Evolutionary conservation across 2,888 invertebrate genomes (phyloP).

Genomic region (Polyploca ridens): DNA sequence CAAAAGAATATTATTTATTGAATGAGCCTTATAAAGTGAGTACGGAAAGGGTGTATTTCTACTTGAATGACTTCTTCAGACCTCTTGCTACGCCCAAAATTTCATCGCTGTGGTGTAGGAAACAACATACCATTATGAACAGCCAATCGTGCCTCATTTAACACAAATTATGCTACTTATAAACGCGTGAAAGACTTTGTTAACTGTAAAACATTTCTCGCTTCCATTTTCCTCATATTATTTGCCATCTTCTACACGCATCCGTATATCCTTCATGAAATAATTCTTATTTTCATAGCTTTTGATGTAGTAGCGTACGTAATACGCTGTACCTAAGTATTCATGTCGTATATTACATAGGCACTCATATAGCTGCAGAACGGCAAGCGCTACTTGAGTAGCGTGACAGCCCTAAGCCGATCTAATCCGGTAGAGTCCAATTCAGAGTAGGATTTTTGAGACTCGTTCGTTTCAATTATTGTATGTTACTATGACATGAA

Average conservation of each 20-base stretch:
- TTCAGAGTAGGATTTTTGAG: background rate
- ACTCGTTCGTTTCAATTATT: slow-evolving; percentile 7
- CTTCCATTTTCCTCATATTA: slow-evolving; percentile 18
- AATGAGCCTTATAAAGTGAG: slow-evolving; percentile 10
- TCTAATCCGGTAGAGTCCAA: slow-evolving; percentile 2
- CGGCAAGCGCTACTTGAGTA: background rate
- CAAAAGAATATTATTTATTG: slow-evolving; percentile 11
- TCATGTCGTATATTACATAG: background rate
- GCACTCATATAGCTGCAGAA: background rate
- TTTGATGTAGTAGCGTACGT: background rate
- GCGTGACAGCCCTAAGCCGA: background rate
- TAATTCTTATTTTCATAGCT: slow-evolving; percentile 11
- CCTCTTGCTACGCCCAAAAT: slow-evolving; percentile 26
- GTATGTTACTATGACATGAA: background rate
- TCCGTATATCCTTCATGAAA: slow-evolving; percentile 19
- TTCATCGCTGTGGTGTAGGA: slow-evolving; percentile 33
- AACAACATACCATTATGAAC: slow-evolving; percentile 44
- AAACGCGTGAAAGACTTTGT: slow-evolving; percentile 27
- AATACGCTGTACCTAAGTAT: background rate
- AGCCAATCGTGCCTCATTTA: slow-evolving; percentile 45
- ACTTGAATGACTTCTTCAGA: slow-evolving; percentile 20
- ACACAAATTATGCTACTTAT: slow-evolving; percentile 36
- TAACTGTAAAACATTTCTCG: slow-evolving; percentile 22
- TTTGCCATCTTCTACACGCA: slow-evolving; percentile 22
- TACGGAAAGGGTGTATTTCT: slow-evolving; percentile 14